Evolutionary conservation across 2,113 vertebrate species (phyloP).

Genomic region (Aldabrachelys gigantea): DNA sequence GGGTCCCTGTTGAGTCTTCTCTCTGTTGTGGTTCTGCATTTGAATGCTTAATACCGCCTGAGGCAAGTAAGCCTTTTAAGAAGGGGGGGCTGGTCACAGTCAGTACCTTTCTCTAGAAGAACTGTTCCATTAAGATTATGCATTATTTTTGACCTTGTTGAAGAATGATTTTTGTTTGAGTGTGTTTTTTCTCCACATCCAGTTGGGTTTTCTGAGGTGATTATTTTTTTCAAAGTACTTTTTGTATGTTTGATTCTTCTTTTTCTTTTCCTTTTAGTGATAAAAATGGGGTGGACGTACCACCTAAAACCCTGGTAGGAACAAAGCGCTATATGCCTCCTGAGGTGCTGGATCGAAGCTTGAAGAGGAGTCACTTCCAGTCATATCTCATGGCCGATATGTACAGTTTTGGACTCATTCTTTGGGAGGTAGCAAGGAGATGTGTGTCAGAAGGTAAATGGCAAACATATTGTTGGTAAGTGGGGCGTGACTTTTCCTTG

Average conservation of each 20-base stretch:
- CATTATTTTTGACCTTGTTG: slow-evolving; percentile 25
- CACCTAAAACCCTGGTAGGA: slow-evolving; percentile 94
- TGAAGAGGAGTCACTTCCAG: slow-evolving; percentile 95
- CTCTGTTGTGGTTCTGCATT: slow-evolving; percentile 43
- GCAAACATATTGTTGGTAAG: too few species aligned
- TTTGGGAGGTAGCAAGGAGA: slow-evolving; percentile 95
- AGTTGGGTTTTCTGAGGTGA: not conserved
- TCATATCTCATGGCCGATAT: slow-evolving; percentile 99
- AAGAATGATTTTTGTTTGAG: not conserved
- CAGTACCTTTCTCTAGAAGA: slow-evolving; percentile 27
- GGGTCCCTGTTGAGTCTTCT: slow-evolving; percentile 54
- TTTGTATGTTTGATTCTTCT: slow-evolving; percentile 4
- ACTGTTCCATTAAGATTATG: slow-evolving; percentile 31
- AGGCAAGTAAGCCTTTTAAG: slow-evolving; percentile 43
- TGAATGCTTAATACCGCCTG: slow-evolving; percentile 55
- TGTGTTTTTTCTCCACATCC: not conserved
- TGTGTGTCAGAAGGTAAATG: slow-evolving; percentile 93
- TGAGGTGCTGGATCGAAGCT: slow-evolving; percentile 94
- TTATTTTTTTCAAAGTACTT: not conserved
- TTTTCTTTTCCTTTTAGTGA: slow-evolving; percentile 79
- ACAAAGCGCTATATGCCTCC: slow-evolving; percentile 99
- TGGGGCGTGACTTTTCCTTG: too few species aligned
- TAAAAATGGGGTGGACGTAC: slow-evolving; percentile 97
- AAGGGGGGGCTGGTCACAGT: slow-evolving; percentile 18
- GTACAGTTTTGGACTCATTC: slow-evolving; percentile 98